These are phyloP conservation scores for Dysidea cf. avara DNA, from an alignment of 37 sponge, comb jelly and placozoan genomes.

Conservation along the genomic window DNA sequence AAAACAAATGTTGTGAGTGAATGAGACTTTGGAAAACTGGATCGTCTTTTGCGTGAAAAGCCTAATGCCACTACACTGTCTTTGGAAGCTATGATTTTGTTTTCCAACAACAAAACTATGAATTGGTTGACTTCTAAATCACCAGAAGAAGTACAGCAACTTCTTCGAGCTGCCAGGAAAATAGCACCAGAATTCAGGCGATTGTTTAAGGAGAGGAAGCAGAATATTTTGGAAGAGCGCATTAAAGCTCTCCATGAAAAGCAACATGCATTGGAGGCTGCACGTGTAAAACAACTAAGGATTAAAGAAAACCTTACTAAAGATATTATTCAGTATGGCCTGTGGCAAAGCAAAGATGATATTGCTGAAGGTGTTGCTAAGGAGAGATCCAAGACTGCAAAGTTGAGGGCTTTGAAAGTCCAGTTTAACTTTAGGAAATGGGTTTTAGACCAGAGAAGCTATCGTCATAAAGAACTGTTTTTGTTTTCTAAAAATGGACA, in stretches of 20 bases:
- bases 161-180: conserved; percentile 9
- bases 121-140: conserved; percentile 29
- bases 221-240: conserved; percentile 7
- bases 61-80: conserved; percentile 31
- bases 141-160: not conserved
- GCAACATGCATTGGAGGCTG: conserved; percentile 6
- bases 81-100: conserved; percentile 38
- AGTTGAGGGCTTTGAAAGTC: conserved; percentile 1
- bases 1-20: conserved; percentile 30
- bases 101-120: conserved; percentile 41
- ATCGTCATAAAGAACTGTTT: no score
- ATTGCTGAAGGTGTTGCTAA: conserved; percentile 6
- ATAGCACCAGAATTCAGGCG: conserved; percentile 12
- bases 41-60: conserved; percentile 34
- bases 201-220: conserved; percentile 1
- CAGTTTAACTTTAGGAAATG: not conserved
- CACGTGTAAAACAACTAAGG: conserved; percentile 6
- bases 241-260: conserved; percentile 1
- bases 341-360: not conserved
- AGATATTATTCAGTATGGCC: conserved; percentile 12
- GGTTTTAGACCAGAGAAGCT: conserved; percentile 1
- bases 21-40: conserved; percentile 28
- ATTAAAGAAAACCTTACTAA: conserved; percentile 24
- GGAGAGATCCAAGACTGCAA: not conserved
- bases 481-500: no score